phyloP scores from a whole-genome alignment of 2,888 invertebrate genomes.

The Pyrrhosoma nymphula region DNA sequence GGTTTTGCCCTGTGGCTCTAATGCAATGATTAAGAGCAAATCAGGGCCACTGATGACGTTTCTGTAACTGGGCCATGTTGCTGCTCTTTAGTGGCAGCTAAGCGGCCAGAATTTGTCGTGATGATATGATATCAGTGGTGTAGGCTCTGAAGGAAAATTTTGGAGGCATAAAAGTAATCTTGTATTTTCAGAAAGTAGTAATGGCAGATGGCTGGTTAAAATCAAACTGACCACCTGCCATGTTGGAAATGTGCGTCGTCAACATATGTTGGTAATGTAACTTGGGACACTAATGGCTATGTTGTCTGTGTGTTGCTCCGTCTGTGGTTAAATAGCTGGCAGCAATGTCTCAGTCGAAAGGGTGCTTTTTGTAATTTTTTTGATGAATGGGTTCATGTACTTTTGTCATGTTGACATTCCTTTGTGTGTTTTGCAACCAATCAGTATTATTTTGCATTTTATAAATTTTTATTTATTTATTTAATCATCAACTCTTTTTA shows the following conservation, averaged over 20 bases:
- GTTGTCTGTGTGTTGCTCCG: constrained; percentile 65
- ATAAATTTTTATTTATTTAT: constrained; percentile 52
- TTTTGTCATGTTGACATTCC: constrained; percentile 57
- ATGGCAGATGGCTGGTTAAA: constrained; percentile 47
- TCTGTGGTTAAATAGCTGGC: constrained; percentile 63
- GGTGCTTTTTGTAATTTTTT: constrained; percentile 61
- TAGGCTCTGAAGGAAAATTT: constrained; percentile 53
- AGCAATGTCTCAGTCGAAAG: constrained; percentile 63
- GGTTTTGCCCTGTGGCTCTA: constrained; percentile 59
- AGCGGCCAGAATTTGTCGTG: constrained; percentile 56
- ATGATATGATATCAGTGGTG: constrained; percentile 66
- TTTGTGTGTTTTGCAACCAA: constrained; percentile 53
- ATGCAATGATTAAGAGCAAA: constrained; percentile 33
- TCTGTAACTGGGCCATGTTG: constrained; percentile 44
- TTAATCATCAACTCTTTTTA: constrained; percentile 29
- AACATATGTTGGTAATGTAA: constrained; percentile 64
- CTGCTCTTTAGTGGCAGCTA: constrained; percentile 1
- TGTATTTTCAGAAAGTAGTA: constrained; percentile 63
- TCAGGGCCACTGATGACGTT: constrained; percentile 55
- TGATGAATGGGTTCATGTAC: not conserved
- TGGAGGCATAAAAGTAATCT: constrained; percentile 57
- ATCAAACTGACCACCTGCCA: constrained; percentile 45
- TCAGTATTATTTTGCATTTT: constrained; percentile 60
- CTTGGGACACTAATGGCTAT: constrained; percentile 65
- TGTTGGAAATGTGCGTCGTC: constrained; percentile 66